Percentiles rank a stretch among this genome's conserved stretches.
Conservation (phyloP, 1,140 invertebrate species). For the Trinorchestia longiramus region DNA sequence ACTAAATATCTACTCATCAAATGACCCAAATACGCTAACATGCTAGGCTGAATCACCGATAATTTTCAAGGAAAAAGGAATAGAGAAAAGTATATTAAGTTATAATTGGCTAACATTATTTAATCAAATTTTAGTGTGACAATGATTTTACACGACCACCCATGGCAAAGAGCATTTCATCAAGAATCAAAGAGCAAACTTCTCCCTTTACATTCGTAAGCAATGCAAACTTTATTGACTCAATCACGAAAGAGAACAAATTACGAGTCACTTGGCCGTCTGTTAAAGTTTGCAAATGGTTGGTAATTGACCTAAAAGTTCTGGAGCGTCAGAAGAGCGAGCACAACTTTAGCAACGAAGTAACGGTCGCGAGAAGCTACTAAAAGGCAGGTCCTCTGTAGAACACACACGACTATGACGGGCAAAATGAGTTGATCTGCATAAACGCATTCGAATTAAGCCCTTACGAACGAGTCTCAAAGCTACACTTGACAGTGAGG, state of each 20-base stretch:
- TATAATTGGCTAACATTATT: neutral
- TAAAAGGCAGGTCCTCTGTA: neutral
- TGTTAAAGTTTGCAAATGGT: constrained; percentile 22
- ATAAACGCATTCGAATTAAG: neutral
- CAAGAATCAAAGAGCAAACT: neutral
- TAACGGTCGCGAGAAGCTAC: neutral
- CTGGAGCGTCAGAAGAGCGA: neutral
- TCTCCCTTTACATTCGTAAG: neutral
- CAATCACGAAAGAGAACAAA: neutral
- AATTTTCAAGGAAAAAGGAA: neutral
- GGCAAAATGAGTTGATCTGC: neutral
- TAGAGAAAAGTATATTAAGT: neutral
- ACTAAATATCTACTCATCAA: too few relatives aligned
- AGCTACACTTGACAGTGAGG: neutral
- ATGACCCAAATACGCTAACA: neutral
- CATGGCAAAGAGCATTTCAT: neutral
- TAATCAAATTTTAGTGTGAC: neutral
- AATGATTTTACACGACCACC: neutral
- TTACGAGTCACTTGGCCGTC: neutral
- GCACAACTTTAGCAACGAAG: neutral
- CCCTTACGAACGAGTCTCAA: neutral
- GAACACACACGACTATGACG: neutral
- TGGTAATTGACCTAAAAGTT: constrained; percentile 28
- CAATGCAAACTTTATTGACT: neutral
- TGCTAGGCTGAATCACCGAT: neutral